Evolutionary conservation across 2,797 vertebrate species (phyloP).

Genomic region (Hylomyscus alleni): DNA sequence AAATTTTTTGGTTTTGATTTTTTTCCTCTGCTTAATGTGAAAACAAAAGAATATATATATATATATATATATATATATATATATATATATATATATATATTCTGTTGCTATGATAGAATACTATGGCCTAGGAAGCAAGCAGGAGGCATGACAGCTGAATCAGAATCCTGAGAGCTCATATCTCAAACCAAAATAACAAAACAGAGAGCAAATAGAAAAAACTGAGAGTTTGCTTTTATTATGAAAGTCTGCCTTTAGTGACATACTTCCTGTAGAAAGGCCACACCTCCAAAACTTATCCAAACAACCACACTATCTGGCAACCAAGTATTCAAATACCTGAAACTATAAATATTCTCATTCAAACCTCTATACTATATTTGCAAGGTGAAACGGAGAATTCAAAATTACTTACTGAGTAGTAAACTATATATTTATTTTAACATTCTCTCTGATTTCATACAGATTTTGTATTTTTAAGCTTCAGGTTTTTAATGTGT

Average conservation of each 20-base stretch:
- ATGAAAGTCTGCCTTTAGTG: background rate
- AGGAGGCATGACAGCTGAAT: background rate
- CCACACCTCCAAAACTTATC: background rate
- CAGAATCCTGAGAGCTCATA: background rate
- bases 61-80: too few relatives aligned
- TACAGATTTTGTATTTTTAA: background rate
- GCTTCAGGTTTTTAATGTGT: background rate
- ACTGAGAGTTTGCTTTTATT: background rate
- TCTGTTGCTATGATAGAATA: too few relatives aligned
- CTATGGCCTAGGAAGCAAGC: background rate
- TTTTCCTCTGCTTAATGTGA: background rate
- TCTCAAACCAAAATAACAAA: background rate
- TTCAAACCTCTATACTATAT: too few relatives aligned
- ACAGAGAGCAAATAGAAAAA: background rate
- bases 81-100: too few relatives aligned
- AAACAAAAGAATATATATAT: background rate
- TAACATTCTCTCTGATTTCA: background rate
- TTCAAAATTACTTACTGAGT: background rate
- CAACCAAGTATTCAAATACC: background rate
- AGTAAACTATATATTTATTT: background rate
- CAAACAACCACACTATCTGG: background rate
- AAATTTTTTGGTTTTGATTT: background rate
- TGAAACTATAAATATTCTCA: background rate
- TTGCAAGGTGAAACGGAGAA: background rate
- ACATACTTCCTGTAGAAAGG: background rate